These are phyloP conservation scores for Drosophila prostipennis DNA, from an alignment of 2,888 invertebrate genomes.

Conservation along the genomic window DNA sequence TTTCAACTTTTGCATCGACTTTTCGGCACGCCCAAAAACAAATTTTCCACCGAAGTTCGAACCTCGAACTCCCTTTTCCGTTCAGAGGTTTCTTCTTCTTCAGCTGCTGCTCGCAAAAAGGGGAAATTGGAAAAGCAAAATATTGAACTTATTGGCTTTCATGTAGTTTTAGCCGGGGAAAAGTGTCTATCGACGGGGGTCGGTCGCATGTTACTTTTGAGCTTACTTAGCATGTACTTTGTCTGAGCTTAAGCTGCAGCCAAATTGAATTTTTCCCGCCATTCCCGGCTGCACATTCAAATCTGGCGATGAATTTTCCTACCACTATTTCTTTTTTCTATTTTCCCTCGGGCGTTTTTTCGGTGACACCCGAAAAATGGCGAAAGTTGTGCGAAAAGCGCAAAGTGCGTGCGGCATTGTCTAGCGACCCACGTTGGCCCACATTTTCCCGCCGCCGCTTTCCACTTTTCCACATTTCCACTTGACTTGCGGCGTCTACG, in stretches of 20 bases:
- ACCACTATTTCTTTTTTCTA: conserved; percentile 5
- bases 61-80: conserved; percentile 2
- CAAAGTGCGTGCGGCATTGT: conserved; percentile 72
- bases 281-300: conserved; percentile 66
- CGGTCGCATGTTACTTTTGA: conserved; percentile 68
- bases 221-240: conserved; percentile 78
- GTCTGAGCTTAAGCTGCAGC: conserved; percentile 71
- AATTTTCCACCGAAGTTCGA: conserved; percentile 25
- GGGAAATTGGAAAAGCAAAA: conserved; percentile 71
- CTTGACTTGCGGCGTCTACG: conserved; percentile 76
- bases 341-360: conserved; percentile 3
- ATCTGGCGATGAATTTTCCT: conserved; percentile 53
- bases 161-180: conserved; percentile 70
- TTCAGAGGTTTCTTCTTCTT: conserved; percentile 2
- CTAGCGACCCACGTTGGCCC: conserved; percentile 29
- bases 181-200: conserved; percentile 57
- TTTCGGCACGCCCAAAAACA: conserved; percentile 55
- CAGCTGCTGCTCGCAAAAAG: neutral
- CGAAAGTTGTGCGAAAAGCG: conserved; percentile 53
- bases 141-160: conserved; percentile 80
- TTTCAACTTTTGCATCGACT: conserved; percentile 65
- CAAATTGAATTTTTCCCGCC: conserved; percentile 68
- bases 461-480: conserved; percentile 55
- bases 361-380: conserved; percentile 43
- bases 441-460: conserved; percentile 7